These are phyloP conservation scores for Mugil cephalus DNA, from an alignment of 2,113 vertebrate species.

Conservation along the genomic window DNA sequence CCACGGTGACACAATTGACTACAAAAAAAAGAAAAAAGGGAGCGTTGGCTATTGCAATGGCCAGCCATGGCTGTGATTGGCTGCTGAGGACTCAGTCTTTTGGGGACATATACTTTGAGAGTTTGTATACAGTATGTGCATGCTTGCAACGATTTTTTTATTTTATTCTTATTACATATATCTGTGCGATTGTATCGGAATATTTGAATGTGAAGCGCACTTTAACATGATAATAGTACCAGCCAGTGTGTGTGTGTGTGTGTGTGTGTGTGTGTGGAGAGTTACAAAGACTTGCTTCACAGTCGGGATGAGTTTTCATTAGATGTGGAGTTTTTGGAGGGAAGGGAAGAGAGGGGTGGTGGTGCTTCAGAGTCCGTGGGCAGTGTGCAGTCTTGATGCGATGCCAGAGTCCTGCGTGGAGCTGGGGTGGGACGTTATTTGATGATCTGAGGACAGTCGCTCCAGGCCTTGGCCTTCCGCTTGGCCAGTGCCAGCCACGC, in stretches of 20 bases:
- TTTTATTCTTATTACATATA: constrained; percentile 45
- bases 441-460: constrained; percentile 99
- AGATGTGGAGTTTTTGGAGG: not conserved
- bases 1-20: constrained; percentile 68
- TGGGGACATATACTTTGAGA: constrained; percentile 38
- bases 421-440: constrained; percentile 85
- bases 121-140: constrained; percentile 63
- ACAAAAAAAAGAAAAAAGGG: constrained; percentile 32
- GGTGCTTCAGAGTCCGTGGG: constrained; percentile 56
- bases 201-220: constrained; percentile 73
- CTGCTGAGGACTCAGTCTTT: constrained; percentile 50
- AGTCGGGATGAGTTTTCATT: constrained; percentile 36
- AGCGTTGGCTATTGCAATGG: constrained; percentile 65
- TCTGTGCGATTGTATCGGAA: constrained; percentile 51
- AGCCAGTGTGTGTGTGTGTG: constrained; percentile 52
- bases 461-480: constrained; percentile 99
- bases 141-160: constrained; percentile 59
- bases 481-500: constrained; percentile 98
- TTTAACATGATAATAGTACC: constrained; percentile 65
- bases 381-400: constrained; percentile 58
- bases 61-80: constrained; percentile 70
- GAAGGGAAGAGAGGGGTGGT: not conserved
- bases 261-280: constrained; percentile 27
- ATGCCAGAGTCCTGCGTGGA: constrained; percentile 24
- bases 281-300: constrained; percentile 47